phyloP scores from a whole-genome alignment of 2,888 invertebrate genomes.

The Sclerodermus sp. region DNA sequence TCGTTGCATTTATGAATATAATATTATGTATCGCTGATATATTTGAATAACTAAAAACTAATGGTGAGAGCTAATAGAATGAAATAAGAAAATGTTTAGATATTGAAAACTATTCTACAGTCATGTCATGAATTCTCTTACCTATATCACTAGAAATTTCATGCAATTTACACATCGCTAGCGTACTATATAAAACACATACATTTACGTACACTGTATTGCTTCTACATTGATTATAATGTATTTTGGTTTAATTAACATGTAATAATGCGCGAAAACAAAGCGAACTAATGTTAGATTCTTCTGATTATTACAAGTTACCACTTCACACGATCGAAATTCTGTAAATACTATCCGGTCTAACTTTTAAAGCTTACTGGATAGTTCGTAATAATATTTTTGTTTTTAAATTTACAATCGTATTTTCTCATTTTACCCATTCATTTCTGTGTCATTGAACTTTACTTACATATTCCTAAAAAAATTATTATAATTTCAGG shows the following conservation, averaged over 20 bases:
- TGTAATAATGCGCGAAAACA: constrained; percentile 15
- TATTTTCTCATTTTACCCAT: constrained; percentile 37
- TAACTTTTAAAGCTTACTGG: constrained; percentile 32
- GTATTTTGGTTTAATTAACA: constrained; percentile 31
- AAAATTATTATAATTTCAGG: no score
- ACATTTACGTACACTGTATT: constrained; percentile 31
- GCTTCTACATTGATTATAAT: constrained; percentile 37
- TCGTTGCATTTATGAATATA: constrained; percentile 22
- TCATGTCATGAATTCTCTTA: not conserved
- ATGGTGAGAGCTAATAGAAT: constrained; percentile 3
- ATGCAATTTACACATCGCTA: constrained; percentile 28
- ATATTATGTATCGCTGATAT: constrained; percentile 7
- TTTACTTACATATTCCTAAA: no score
- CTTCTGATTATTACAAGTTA: constrained; percentile 29
- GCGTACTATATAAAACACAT: constrained; percentile 21
- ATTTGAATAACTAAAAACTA: not conserved
- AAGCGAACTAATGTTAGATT: constrained; percentile 21
- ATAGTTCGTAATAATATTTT: constrained; percentile 46
- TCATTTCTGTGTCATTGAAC: no score
- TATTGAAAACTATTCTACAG: constrained; percentile 15
- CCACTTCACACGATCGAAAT: constrained; percentile 30
- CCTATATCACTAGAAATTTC: constrained; percentile 18
- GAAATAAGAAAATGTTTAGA: constrained; percentile 1
- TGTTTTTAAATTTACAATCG: constrained; percentile 41
- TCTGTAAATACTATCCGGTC: constrained; percentile 36